Evolutionary conservation across 2,113 vertebrate genomes (phyloP), one percentile per base, ranked within the genome.

Genomic region (Epinephelus fuscoguttatus): DNA sequence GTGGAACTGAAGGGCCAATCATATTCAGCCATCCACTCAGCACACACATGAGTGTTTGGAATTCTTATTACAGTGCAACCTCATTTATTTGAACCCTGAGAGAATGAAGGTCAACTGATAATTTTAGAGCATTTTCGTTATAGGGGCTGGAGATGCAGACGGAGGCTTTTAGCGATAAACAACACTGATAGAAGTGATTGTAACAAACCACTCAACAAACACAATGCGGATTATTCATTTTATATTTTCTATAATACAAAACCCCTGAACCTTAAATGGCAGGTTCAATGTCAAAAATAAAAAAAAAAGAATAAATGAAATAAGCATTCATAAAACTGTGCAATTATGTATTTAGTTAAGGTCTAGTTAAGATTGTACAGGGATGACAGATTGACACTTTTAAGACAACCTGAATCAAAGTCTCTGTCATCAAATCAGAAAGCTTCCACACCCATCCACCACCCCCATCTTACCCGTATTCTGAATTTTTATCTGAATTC

Each of bases 1-100:
- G 84, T 75, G 72, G 74, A 85, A 82, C 66, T 89, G 85, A 89
- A 82, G 84, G 55, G 52, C 53, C 70, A 81, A 33, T 88, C 75
- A 53, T 21, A 56, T 70, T 64, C 63, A 56, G 70, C 19, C 25
- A 18, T 72, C 50, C 82, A 67, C 50, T 59, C 40, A 37, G 15
- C 21, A 1, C 64, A 70, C 2, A 15, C 30, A 30, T 9, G 15
- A 70, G 42, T 60, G 55, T 25, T n/a, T 12, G 45, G 40, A 69
- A 81, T 63, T 55, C 42, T 61, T 61, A 75, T 74, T 70, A 78
- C n/a, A 19, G 33, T 37, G 25, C 10, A 64, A 10, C 9, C 37
- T 68, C 3, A 76, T 76, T 80, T 53, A 67, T 75, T 30, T 70
- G n/a, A 75, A 57, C 75, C 61, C 75, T 12, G 11, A 63, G 30